Percentiles rank a stretch among this genome's conserved stretches.
Evolutionary conservation across 2,888 invertebrate genomes (phyloP).

Genomic region (Tortricodes alternella): DNA sequence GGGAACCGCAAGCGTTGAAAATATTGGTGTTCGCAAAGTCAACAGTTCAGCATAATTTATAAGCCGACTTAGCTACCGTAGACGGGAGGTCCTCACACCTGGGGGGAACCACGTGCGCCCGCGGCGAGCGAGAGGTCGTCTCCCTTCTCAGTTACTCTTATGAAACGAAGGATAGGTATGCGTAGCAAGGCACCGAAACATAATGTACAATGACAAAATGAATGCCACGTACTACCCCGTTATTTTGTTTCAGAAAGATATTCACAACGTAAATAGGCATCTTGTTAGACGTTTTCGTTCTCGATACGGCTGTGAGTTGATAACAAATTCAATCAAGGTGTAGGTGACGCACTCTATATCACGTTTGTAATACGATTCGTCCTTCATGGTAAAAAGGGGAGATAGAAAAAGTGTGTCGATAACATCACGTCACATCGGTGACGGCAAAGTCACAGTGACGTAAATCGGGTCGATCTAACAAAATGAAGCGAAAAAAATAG

Average conservation of each 20-base stretch:
- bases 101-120: slow-evolving; percentile 52
- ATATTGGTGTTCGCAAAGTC: slow-evolving; percentile 60
- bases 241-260: slow-evolving; percentile 58
- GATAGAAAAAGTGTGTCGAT: neutral
- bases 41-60: slow-evolving; percentile 71
- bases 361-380: slow-evolving; percentile 42
- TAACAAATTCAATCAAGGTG: slow-evolving; percentile 63
- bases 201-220: slow-evolving; percentile 49
- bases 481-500: slow-evolving; percentile 8
- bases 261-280: slow-evolving; percentile 50
- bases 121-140: slow-evolving; percentile 33
- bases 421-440: neutral
- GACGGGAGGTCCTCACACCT: slow-evolving; percentile 43
- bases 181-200: slow-evolving; percentile 45
- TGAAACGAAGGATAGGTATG: slow-evolving; percentile 44
- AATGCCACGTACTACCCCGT: slow-evolving; percentile 45
- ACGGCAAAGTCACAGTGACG: neutral
- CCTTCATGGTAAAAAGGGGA: neutral
- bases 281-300: slow-evolving; percentile 55
- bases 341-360: slow-evolving; percentile 41
- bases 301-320: slow-evolving; percentile 53
- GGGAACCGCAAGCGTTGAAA: slow-evolving; percentile 46
- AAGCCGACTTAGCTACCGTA: slow-evolving; percentile 56
- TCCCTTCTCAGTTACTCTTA: slow-evolving; percentile 46
- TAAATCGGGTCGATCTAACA: neutral